These are phyloP conservation scores for Pseudomyrmex sp. DNA, from an alignment of 1,140 invertebrate genomes.

Conservation along the genomic window DNA sequence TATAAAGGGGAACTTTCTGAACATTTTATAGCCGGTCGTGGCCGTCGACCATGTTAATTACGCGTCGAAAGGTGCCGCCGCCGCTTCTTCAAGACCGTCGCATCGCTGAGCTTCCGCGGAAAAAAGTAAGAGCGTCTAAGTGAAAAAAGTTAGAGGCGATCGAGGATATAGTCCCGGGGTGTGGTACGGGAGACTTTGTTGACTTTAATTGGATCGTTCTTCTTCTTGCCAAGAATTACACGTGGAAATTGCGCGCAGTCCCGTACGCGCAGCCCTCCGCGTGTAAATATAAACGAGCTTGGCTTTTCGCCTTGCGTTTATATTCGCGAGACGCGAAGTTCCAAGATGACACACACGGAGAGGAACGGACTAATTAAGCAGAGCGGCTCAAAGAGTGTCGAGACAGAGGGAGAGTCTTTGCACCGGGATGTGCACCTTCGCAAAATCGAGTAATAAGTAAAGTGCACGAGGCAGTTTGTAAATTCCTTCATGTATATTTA, in stretches of 20 bases:
- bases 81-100: not conserved
- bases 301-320: conserved; percentile 25
- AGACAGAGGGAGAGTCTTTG: not conserved
- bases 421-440: not conserved
- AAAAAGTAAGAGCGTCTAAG: conserved; percentile 23
- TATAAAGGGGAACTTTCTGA: conserved; percentile 34
- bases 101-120: conserved; percentile 5
- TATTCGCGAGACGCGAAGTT: conserved; percentile 36
- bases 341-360: conserved; percentile 17
- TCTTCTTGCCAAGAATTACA: conserved; percentile 45
- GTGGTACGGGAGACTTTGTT: not conserved
- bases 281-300: conserved; percentile 35
- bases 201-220: conserved; percentile 45
- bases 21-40: conserved; percentile 33
- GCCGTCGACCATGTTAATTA: conserved; percentile 43
- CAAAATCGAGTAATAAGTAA: conserved; percentile 15
- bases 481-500: not conserved
- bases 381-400: conserved; percentile 39
- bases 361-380: conserved; percentile 50
- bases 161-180: not conserved
- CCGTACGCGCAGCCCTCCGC: not conserved
- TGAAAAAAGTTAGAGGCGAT: conserved; percentile 48
- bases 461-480: not conserved
- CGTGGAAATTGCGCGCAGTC: conserved; percentile 2
- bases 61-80: conserved; percentile 20